Base-by-base conservation (phyloP, 2,888 invertebrate genomes). In the Tipula vernalis region DNA sequence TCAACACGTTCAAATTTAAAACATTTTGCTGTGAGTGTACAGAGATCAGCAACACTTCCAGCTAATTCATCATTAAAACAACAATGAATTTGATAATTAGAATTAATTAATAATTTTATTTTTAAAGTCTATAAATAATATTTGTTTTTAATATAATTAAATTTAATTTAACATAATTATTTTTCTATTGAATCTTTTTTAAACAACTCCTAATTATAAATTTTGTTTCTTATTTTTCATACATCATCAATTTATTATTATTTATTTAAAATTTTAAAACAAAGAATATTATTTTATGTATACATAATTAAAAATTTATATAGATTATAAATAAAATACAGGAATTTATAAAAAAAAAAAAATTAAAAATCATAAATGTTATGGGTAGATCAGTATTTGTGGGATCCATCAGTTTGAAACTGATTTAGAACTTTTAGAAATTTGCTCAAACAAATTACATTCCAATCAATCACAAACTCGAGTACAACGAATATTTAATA, bases 11-110 rank as follows among this genome's bases (percentile, higher is more conserved):
- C 91, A 89, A 91, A 90, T 89, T 91, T 91, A 89, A 91, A 91
- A 90, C 91, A 91, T 89, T 91, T 90, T 88, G 90, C 91, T 89
- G 91, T 91, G 87, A 91, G 91, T 94, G 94, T 91, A 89, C 97
- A 96, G 93, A 95, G 96, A 92, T 97, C 97, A 90, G 96, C 97
- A 88, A 97, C 97, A 89, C 94, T 97, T 91, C 97, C 97, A 90
- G 96, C 96, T 90, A 96, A 96, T 93, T 95, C 96, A 89, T 95
- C 96, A 89, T 93, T 96, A 89, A 91, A 91, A 89, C 91, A 91
- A 86, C 91, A 94, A 94, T 92, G 93, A 94, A 84, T 39, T 84
- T 39, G 39, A 84, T 39, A n/a, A 39, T 71, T 28, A 28, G 28
- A 71, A 71, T 71, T 71, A 10, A 28, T 71, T 71, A 71, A 71